These are phyloP conservation scores for Drosophila virilis DNA, from an alignment of 1,140 invertebrate species.

Conservation along the genomic window DNA sequence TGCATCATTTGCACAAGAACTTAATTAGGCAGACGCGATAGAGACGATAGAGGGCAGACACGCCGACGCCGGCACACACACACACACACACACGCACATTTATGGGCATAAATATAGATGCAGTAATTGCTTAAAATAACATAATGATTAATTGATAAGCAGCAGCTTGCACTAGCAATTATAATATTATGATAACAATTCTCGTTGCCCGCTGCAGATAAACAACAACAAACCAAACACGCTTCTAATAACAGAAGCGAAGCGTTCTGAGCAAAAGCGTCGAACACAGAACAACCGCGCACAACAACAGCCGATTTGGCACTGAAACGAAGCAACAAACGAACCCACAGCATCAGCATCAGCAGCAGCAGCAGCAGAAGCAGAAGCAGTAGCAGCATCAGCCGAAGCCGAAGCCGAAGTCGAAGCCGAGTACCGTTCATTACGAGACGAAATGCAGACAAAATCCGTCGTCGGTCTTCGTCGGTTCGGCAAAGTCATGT, in stretches of 20 bases:
- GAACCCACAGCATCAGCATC: constrained; percentile 40
- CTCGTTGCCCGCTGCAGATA: constrained; percentile 19
- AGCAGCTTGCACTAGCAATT: constrained; percentile 28
- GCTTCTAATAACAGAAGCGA: constrained; percentile 20
- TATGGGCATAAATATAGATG: background rate
- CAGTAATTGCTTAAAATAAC: constrained; percentile 43
- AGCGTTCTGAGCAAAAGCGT: constrained; percentile 8
- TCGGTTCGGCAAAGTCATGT: constrained; percentile 6
- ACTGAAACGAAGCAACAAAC: constrained; percentile 49
- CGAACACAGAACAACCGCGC: constrained; percentile 34
- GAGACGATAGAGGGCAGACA: constrained; percentile 46
- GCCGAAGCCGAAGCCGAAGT: constrained; percentile 5
- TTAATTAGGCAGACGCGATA: constrained; percentile 56
- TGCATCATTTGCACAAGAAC: constrained; percentile 59
- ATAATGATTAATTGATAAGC: constrained; percentile 37
- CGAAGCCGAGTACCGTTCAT: constrained; percentile 10
- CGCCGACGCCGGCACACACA: constrained; percentile 40
- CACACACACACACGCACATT: background rate
- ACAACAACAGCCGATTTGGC: constrained; percentile 49
- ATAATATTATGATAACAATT: constrained; percentile 49
- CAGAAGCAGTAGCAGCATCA: background rate
- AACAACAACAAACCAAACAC: constrained; percentile 40
- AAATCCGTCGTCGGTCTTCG: constrained; percentile 30
- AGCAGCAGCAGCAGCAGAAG: constrained; percentile 1
- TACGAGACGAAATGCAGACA: constrained; percentile 42